Percentiles rank a stretch among this genome's conserved stretches.
These are phyloP conservation scores for Lacerta bilineata DNA, from an alignment of 2,797 vertebrate genomes.

Conservation along the genomic window DNA sequence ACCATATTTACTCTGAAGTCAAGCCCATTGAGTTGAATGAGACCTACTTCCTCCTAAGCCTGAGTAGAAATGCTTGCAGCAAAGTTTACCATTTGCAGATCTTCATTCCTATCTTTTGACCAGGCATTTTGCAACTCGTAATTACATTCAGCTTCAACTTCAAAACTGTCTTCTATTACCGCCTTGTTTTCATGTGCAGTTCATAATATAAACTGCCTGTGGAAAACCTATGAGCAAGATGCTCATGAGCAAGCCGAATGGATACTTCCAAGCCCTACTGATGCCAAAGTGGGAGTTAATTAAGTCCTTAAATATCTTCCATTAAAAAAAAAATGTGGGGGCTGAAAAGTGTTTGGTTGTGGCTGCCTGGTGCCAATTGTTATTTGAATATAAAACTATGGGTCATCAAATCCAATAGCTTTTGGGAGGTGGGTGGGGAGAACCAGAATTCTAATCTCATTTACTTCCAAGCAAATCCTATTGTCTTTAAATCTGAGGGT, in stretches of 20 bases:
- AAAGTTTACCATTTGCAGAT: not conserved
- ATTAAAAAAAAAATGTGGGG: not conserved
- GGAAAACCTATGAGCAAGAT: not conserved
- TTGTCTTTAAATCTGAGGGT: no score
- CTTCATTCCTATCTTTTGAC: not conserved
- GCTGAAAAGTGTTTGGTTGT: not conserved
- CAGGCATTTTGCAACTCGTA: not conserved
- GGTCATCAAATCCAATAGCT: not conserved
- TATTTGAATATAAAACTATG: not conserved
- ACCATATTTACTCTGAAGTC: not conserved
- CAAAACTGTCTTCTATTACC: constrained; percentile 1
- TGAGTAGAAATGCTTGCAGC: not conserved
- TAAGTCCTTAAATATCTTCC: not conserved
- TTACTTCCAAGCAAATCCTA: no score
- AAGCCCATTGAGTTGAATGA: not conserved
- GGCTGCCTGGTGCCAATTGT: not conserved
- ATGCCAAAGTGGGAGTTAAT: not conserved
- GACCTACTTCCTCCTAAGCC: not conserved
- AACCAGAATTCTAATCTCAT: no score
- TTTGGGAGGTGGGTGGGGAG: no score
- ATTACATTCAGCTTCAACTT: not conserved
- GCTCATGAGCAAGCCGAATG: no score
- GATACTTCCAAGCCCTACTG: not conserved
- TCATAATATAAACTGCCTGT: not conserved
- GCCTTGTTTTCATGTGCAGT: not conserved